Percentiles rank a stretch among this genome's conserved stretches.
Conservation (phyloP, 1,140 invertebrate species). For the Pseudachorutes palmiensis region DNA sequence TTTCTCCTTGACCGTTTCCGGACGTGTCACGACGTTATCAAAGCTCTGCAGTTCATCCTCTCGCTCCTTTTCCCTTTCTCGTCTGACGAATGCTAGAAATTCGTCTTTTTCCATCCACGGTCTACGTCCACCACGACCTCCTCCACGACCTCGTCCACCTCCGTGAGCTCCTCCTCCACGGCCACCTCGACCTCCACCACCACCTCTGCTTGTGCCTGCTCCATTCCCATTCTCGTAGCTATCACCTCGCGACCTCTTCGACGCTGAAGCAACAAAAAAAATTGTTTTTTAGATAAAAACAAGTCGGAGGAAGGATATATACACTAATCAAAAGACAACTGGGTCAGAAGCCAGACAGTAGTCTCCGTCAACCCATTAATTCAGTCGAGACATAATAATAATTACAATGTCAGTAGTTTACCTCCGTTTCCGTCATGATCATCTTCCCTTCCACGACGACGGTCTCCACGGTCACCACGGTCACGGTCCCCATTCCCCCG, state of each 20-base stretch:
- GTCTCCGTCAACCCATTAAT: not conserved
- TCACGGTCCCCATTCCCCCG: no score
- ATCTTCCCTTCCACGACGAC: no score
- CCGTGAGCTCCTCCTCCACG: not conserved
- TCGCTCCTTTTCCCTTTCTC: not conserved
- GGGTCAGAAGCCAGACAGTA: no score
- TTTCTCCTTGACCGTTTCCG: not conserved
- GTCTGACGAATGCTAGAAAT: no score
- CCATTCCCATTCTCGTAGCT: not conserved
- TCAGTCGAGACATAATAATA: not conserved
- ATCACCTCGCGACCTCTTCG: not conserved
- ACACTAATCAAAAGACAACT: no score
- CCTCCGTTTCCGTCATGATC: no score
- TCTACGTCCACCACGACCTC: not conserved
- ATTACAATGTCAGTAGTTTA: no score
- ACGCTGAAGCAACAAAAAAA: not conserved
- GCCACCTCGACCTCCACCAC: not conserved
- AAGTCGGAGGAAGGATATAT: not conserved
- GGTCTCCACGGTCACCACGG: no score
- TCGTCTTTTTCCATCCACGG: no score
- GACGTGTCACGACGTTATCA: constrained; percentile 5
- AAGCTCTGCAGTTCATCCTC: not conserved
- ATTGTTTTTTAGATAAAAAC: not conserved
- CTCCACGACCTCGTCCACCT: not conserved
- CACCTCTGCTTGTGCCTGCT: not conserved